Conservation (phyloP, 2,113 vertebrate species). For the Gulo gulo region DNA sequence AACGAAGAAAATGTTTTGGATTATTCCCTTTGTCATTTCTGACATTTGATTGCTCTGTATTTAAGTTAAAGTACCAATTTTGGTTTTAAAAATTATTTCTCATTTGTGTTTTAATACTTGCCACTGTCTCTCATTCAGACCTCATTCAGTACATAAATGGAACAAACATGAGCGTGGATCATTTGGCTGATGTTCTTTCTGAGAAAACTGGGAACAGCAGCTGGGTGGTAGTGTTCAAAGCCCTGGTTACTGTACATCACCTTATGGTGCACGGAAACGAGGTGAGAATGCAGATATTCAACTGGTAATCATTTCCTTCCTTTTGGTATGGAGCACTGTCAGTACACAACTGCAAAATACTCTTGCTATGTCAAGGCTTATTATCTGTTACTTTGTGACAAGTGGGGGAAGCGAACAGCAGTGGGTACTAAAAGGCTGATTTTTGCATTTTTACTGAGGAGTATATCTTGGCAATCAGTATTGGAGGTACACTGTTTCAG, state of each 20-base stretch:
- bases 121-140: conserved; percentile 83
- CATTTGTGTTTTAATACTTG: neutral
- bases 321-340: neutral
- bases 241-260: conserved; percentile 96
- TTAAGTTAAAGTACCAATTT: neutral
- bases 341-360: neutral
- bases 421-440: neutral
- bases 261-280: conserved; percentile 98
- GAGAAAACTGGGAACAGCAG: conserved; percentile 93
- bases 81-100: neutral
- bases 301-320: neutral
- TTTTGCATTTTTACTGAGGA: neutral
- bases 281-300: conserved; percentile 82
- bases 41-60: neutral
- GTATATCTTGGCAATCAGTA: neutral
- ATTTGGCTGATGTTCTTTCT: conserved; percentile 92
- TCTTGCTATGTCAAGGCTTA: neutral
- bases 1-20: neutral
- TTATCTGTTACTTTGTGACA: neutral
- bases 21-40: neutral
- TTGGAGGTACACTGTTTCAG: neutral
- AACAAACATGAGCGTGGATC: conserved; percentile 94
- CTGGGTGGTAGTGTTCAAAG: conserved; percentile 99
- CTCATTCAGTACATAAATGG: conserved; percentile 95
- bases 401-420: neutral